These are phyloP conservation scores for Megastigmus dorsalis DNA, from an alignment of 2,888 invertebrate species.

Conservation along the genomic window DNA sequence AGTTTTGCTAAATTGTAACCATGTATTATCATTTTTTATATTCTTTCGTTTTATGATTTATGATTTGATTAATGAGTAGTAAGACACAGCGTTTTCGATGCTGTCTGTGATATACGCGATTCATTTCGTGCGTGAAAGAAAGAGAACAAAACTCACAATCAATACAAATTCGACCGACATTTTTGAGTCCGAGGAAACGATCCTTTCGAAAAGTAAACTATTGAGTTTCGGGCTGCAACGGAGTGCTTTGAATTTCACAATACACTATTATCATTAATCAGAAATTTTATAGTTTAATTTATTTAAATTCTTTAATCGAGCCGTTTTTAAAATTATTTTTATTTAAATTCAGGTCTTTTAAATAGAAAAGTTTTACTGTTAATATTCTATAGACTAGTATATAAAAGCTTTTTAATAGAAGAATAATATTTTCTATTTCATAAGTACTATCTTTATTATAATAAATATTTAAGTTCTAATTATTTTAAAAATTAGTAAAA, in stretches of 20 bases:
- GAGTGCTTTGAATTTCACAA: background rate
- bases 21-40: slow-evolving; percentile 29
- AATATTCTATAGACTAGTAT: no score
- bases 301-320: background rate
- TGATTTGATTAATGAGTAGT: slow-evolving; percentile 22
- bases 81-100: slow-evolving; percentile 24
- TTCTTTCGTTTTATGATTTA: slow-evolving; percentile 43
- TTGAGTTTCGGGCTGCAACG: background rate
- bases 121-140: slow-evolving; percentile 45
- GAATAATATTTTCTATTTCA: no score
- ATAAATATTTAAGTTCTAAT: no score
- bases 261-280: background rate
- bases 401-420: no score
- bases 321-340: background rate
- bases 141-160: slow-evolving; percentile 24
- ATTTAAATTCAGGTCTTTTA: background rate
- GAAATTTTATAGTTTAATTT: no score
- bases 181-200: slow-evolving; percentile 18
- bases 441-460: no score
- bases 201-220: slow-evolving; percentile 6
- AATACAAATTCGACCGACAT: slow-evolving; percentile 20
- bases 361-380: background rate
- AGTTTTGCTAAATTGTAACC: slow-evolving; percentile 10
- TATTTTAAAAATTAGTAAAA: no score
- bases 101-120: slow-evolving; percentile 51